Conservation (phyloP, 2,888 invertebrate genomes). For the Erebia palarica region DNA sequence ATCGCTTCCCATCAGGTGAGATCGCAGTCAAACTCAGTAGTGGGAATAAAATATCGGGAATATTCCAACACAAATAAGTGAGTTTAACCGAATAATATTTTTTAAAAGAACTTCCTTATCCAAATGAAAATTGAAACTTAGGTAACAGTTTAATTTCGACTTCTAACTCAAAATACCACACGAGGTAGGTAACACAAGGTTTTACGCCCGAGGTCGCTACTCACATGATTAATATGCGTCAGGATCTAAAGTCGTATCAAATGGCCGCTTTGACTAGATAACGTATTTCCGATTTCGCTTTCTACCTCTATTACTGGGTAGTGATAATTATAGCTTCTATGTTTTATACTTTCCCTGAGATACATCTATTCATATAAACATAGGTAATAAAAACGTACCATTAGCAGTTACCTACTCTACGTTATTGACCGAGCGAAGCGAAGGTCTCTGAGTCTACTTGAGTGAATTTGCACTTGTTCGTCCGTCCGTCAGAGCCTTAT, state of each 20-base stretch:
- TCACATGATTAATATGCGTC: background rate
- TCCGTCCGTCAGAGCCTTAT: too few relatives aligned
- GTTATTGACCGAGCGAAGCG: too few relatives aligned
- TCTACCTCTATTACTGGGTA: constrained; percentile 30
- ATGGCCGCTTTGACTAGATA: constrained; percentile 27
- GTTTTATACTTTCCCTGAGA: constrained; percentile 24
- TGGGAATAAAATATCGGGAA: too few relatives aligned
- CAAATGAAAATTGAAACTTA: background rate
- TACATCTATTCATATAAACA: background rate
- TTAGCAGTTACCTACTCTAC: background rate
- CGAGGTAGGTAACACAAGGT: background rate
- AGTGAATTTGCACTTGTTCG: too few relatives aligned
- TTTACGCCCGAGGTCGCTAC: background rate
- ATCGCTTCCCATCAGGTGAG: too few relatives aligned
- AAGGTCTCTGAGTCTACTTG: too few relatives aligned
- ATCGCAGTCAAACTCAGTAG: too few relatives aligned
- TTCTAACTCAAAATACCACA: background rate
- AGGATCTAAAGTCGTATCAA: constrained; percentile 14
- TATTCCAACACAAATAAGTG: too few relatives aligned
- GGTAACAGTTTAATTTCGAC: too few relatives aligned
- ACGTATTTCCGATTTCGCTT: constrained; percentile 34
- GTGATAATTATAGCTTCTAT: constrained; percentile 26
- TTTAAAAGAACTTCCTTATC: too few relatives aligned
- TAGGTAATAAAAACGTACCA: background rate
- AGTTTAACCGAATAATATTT: too few relatives aligned